phyloP scores from a whole-genome alignment of 64 coral and sea anemone genomes.

The Astreopora myriophthalma region DNA sequence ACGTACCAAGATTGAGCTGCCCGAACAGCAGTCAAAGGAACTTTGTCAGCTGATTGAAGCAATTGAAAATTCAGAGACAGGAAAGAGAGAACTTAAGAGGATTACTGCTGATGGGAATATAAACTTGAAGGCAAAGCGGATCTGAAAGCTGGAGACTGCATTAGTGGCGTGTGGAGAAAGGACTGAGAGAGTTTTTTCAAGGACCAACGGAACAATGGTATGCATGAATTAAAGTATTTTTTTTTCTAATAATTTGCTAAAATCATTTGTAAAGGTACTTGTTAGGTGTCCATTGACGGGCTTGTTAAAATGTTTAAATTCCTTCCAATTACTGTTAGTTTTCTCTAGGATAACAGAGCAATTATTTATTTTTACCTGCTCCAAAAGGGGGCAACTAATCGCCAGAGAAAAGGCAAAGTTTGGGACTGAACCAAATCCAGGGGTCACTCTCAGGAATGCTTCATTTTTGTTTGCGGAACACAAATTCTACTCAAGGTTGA shows the following conservation, averaged over 20 bases:
- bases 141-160: slow-evolving; percentile 31
- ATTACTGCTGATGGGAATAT: not conserved
- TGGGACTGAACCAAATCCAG: not conserved
- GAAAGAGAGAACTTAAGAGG: not conserved
- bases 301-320: not conserved
- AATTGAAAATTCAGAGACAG: slow-evolving; percentile 4
- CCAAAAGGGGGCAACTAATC: not conserved
- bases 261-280: not conserved
- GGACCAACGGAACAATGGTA: slow-evolving; percentile 35
- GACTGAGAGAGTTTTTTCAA: slow-evolving; percentile 29
- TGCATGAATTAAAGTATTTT: not conserved
- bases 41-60: not conserved
- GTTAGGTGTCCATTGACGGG: not conserved
- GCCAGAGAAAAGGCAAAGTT: not conserved
- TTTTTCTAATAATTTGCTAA: not conserved
- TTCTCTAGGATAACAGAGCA: too few relatives aligned
- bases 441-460: too few relatives aligned
- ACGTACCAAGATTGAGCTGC: slow-evolving; percentile 7
- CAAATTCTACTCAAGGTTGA: not conserved
- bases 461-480: not conserved
- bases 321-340: too few relatives aligned
- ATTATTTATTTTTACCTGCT: too few relatives aligned
- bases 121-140: not conserved
- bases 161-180: slow-evolving; percentile 13
- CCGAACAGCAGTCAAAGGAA: slow-evolving; percentile 10